A percentile compares a stretch with the other conserved stretches of the same genome.
Conservation (phyloP, 2,797 vertebrate genomes). For the Spinus pinus region DNA sequence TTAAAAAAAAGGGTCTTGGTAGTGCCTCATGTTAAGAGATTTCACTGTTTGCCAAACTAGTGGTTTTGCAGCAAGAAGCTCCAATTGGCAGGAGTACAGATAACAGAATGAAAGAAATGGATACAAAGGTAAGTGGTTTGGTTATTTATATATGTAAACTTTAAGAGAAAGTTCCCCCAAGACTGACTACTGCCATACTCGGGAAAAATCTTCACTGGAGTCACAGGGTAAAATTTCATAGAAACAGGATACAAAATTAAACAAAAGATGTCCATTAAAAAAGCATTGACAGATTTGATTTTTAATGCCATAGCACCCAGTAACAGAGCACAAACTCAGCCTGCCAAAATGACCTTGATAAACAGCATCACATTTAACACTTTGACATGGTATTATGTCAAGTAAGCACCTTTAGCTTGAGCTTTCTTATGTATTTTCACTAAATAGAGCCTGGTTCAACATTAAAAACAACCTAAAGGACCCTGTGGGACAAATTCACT, state of each 20-base stretch:
- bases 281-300: neutral
- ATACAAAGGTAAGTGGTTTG: neutral
- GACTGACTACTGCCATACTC: neutral
- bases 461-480: neutral
- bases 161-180: neutral
- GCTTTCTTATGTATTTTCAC: neutral
- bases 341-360: neutral
- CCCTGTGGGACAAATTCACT: neutral
- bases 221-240: neutral
- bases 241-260: neutral
- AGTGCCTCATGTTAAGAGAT: neutral
- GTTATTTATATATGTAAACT: neutral
- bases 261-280: neutral
- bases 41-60: neutral
- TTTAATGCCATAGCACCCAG: neutral
- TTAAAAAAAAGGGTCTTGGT: neutral
- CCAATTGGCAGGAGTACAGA: neutral
- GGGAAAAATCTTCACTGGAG: neutral
- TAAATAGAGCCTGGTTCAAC: neutral
- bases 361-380: neutral
- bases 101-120: neutral
- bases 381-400: neutral
- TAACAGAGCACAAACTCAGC: neutral
- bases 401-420: neutral
- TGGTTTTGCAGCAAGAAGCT: neutral